These are phyloP conservation scores for Stenoptilia bipunctidactyla DNA, from an alignment of 2,888 invertebrate species.

Conservation along the genomic window DNA sequence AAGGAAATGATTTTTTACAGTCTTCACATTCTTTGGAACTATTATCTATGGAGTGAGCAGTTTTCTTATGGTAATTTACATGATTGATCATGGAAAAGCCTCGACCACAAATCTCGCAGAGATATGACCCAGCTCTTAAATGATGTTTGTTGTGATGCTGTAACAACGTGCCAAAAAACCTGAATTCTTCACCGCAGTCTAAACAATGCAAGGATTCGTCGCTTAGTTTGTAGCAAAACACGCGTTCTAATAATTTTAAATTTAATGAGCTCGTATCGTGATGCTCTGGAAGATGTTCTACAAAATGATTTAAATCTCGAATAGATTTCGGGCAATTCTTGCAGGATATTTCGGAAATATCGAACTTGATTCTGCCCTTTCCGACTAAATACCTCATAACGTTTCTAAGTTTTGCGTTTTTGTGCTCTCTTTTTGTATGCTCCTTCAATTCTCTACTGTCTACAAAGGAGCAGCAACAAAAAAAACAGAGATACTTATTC, in stretches of 20 bases:
- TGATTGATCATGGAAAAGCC: conserved; percentile 35
- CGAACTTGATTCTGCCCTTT: conserved; percentile 23
- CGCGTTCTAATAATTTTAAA: not conserved
- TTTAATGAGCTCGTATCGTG: conserved; percentile 27
- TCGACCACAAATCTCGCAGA: conserved; percentile 46
- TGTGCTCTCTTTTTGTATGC: conserved; percentile 26
- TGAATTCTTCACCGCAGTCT: conserved; percentile 31
- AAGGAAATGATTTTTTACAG: conserved; percentile 26
- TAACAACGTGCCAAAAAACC: conserved; percentile 33
- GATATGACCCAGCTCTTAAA: conserved; percentile 25
- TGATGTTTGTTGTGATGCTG: conserved; percentile 33
- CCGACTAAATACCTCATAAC: conserved; percentile 13
- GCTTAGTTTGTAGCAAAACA: conserved; percentile 18
- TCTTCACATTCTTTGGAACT: conserved; percentile 21
- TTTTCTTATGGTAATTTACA: conserved; percentile 34
- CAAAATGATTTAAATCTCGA: conserved; percentile 22
- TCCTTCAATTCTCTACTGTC: conserved; percentile 15
- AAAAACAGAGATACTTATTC: conserved; percentile 26
- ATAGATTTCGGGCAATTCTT: conserved; percentile 24
- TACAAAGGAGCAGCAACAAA: conserved; percentile 20
- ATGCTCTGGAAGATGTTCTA: conserved; percentile 20
- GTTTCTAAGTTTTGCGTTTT: conserved; percentile 22
- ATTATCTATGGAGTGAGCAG: conserved; percentile 21
- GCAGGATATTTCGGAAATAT: conserved; percentile 28
- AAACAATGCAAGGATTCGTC: conserved; percentile 31